Conservation (phyloP, 2,888 invertebrate genomes). For the Eupithecia subfuscata region DNA sequence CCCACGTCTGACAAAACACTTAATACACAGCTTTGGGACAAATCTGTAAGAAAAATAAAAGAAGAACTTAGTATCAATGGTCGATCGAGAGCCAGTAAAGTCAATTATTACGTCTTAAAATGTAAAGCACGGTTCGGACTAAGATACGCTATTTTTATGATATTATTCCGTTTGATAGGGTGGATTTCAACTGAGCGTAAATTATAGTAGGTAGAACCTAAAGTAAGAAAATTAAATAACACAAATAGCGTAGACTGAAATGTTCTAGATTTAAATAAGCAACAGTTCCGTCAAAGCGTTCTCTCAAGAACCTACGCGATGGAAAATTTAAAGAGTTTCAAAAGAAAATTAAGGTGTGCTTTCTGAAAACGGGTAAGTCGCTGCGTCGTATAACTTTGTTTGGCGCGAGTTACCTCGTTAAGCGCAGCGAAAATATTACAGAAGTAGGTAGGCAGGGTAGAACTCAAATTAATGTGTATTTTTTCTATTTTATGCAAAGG, state of each 20-base stretch:
- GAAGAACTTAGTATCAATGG: constrained; percentile 56
- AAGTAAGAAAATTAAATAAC: background rate
- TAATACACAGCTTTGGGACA: constrained; percentile 65
- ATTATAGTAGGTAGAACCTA: background rate
- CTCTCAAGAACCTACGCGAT: constrained; percentile 64
- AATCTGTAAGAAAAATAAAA: constrained; percentile 73
- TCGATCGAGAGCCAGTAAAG: constrained; percentile 7
- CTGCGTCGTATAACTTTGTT: constrained; percentile 75
- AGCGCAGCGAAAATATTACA: constrained; percentile 68
- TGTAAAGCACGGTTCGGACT: constrained; percentile 26
- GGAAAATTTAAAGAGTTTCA: constrained; percentile 76
- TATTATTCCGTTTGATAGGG: background rate
- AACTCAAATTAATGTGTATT: constrained; percentile 68
- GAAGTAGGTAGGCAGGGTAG: constrained; percentile 48
- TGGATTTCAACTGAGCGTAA: background rate
- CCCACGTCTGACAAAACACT: constrained; percentile 72
- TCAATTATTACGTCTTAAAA: constrained; percentile 50
- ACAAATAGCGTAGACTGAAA: background rate
- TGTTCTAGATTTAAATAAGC: constrained; percentile 39
- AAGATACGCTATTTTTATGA: background rate
- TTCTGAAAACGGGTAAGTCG: constrained; percentile 64
- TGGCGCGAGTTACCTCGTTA: constrained; percentile 77
- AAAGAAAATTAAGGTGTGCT: constrained; percentile 72
- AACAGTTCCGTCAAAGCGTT: constrained; percentile 49
- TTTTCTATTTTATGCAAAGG: constrained; percentile 61